Evolutionary conservation across 2,888 invertebrate species (phyloP).

Genomic region (Ectobius pallidus): DNA sequence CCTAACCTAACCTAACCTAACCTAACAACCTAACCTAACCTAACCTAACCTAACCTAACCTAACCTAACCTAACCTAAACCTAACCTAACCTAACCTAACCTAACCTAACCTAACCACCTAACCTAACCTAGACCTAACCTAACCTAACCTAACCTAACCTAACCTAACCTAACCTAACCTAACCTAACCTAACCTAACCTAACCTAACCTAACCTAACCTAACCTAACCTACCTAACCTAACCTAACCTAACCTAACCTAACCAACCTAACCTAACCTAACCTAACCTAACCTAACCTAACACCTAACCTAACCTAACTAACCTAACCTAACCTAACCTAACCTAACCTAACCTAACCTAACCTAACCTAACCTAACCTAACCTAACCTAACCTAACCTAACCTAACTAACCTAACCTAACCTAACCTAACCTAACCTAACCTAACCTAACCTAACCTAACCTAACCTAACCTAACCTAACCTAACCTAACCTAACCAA

Average conservation of each 20-base stretch:
- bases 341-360: conserved; percentile 39
- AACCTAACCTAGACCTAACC: conserved; percentile 9
- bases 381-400: conserved; percentile 40
- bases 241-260: not conserved
- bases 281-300: conserved; percentile 29
- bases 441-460: conserved; percentile 43
- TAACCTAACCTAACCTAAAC: conserved; percentile 5
- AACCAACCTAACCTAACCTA: conserved; percentile 36
- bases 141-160: not conserved
- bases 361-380: conserved; percentile 25
- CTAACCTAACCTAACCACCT: not conserved
- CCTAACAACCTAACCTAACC: conserved; percentile 9
- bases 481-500: conserved; percentile 44
- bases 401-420: conserved; percentile 4
- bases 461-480: conserved; percentile 44
- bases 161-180: not conserved
- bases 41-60: conserved; percentile 9
- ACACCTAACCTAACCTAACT: conserved; percentile 41
- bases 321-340: not conserved
- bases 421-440: conserved; percentile 42
- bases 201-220: conserved; percentile 20
- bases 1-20: not conserved
- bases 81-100: not conserved
- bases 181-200: conserved; percentile 20
- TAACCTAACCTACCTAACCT: conserved; percentile 18